Conservation (phyloP, 2,113 vertebrate genomes). For the Boulengeromyrus knoepffleri region DNA sequence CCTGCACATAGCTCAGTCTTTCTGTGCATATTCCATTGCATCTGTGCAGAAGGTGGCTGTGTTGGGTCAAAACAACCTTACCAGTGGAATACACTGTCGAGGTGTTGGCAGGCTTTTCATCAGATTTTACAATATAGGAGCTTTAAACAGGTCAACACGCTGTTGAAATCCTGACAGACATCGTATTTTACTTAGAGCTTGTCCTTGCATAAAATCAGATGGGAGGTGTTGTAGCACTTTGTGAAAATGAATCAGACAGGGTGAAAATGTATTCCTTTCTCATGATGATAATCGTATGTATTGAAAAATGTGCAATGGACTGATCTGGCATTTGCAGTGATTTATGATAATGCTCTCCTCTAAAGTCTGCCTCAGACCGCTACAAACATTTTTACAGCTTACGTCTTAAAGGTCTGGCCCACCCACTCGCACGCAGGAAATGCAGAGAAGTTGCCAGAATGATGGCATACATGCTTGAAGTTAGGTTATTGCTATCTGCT, state of each 20-base stretch:
- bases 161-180: neutral
- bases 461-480: neutral
- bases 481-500: neutral
- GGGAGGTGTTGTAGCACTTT: neutral
- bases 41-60: neutral
- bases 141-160: neutral
- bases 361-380: neutral
- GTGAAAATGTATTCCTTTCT: constrained; percentile 1
- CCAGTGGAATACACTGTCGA: neutral
- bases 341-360: neutral
- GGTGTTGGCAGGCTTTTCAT: neutral
- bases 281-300: constrained; percentile 7
- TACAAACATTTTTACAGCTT: neutral
- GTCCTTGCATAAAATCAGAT: constrained; percentile 1
- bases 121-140: neutral
- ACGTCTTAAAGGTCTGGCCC: neutral
- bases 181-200: neutral
- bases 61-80: neutral
- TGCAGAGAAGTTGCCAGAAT: neutral
- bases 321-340: constrained; percentile 1
- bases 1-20: neutral
- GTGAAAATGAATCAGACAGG: neutral
- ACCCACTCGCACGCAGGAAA: neutral
- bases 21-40: neutral
- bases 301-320: neutral